Base-by-base conservation (phyloP, 2,113 vertebrate genomes). In the Callocephalon fimbriatum region DNA sequence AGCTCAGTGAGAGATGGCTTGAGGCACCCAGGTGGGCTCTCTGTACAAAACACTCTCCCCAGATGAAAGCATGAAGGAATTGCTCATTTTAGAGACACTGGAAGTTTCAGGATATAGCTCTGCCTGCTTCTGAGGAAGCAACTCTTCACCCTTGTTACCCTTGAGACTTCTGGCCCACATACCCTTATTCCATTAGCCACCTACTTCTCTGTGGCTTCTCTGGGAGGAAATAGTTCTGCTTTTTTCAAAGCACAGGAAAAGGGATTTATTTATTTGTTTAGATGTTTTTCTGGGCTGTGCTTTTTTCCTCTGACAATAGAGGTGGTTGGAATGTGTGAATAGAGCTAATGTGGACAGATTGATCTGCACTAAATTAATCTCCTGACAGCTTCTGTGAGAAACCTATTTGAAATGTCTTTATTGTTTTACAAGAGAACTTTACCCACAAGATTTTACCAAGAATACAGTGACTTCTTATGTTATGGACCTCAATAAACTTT, bases 201-300 rank as follows among this genome's bases (percentile, higher is more conserved):
- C 63, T 88, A 83, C 67, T 92, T 92, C 59, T 92, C 79, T 88
- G 63, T 2, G 44, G 59, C 68, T 86, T 86, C 67, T 74, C 42
- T 77, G 63, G 45, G 50, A 95, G 71, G 79, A 87, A 95, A 90
- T 63, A n/a, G 45, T 76, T 88, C 74, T 65, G 62, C 58, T 94
- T 90, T 92, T 82, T 66, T 91, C 81, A 96, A 81, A 92, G 59
- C 71, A 73, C 53, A 74, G 63, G 93, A 82, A 89, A 79, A 89
- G 15, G 51, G 32, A 80, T 94, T 91, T 87, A 91, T 95, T 94
- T 95, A 50, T 96, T 93, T 92, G 85, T 86, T 95, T 97, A 56
- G 51, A 42, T 77, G 37, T 50, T 92, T 91, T 93, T 83, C 67
- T 92, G 54, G 45, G 21, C 20, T 74, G 50, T 73, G 54, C 22